Base-by-base conservation (phyloP, 2,888 invertebrate genomes). In the Pilophorus perplexus region DNA sequence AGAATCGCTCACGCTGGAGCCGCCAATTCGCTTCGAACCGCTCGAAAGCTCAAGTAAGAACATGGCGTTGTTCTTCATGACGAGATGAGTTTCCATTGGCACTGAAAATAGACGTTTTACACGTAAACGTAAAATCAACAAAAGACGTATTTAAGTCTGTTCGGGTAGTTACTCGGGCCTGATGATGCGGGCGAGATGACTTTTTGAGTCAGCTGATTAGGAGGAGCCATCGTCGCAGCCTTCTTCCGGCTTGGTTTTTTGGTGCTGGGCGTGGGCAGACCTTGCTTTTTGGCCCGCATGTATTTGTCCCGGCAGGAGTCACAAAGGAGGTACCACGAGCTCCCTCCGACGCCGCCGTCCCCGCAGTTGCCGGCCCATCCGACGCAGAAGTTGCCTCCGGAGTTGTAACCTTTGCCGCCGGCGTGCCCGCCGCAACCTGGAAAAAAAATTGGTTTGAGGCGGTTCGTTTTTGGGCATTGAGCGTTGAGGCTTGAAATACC, bases 61-160 rank as follows among this genome's bases (percentile, higher is more conserved):
- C 77, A 93, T 84, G 0, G 98, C 95, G 76, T 98, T 98, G 75
- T 93, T 93, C 73, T 89, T 89, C 84, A 97, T 90, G 3, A 89
- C 84, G 50, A 86, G 78, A 74, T 92, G 83, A 70, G 72, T 69
- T 40, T 72, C 73, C 66, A 69, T 64, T 8, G 64, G 54, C 20
- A 64, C 64, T 64, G 42, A 64, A 54, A 65, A 59, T 22, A 20
- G 22, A 33, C 42, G 10, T 14, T 33, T 6, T 8, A 42, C 6
- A 42, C 16, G 5, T 5, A 6, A 14, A n/a, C 16, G 42, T 42
- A 10, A n/a, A 10, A 8, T 10, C 42, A 42, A 42, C 16, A 18
- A 3, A 38, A 6, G 6, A 38, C 3, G 2, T 14, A 38, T 6
- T 33, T n/a, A n/a, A n/a, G n/a, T n/a, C n/a, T n/a, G n/a, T n/a